These are phyloP conservation scores for Drosophila asahinai DNA, from an alignment of 1,140 invertebrate species.

Conservation along the genomic window DNA sequence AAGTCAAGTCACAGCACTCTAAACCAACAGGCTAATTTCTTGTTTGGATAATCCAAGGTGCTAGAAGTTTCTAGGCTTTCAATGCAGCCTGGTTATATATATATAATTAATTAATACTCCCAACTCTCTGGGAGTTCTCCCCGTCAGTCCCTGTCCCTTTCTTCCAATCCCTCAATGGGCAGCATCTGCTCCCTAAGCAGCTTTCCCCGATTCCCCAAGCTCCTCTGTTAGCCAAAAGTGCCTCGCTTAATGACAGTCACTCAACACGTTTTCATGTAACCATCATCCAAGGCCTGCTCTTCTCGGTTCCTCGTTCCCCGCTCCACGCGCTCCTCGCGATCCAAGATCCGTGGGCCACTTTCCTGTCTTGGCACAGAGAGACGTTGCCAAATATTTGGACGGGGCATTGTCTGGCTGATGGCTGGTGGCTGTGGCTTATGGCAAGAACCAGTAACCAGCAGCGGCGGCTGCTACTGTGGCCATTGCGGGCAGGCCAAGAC, in stretches of 20 bases:
- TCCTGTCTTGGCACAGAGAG: constrained; percentile 51
- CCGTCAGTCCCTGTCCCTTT: not conserved
- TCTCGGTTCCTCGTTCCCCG: constrained; percentile 3
- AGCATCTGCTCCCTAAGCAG: constrained; percentile 6
- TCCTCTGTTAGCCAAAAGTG: constrained; percentile 6
- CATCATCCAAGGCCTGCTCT: constrained; percentile 37
- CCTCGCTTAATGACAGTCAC: constrained; percentile 29
- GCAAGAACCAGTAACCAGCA: constrained; percentile 69
- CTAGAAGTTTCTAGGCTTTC: not conserved
- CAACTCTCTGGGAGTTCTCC: not conserved
- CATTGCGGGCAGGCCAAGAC: constrained; percentile 23
- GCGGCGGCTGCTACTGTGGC: constrained; percentile 22
- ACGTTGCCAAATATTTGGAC: constrained; percentile 74
- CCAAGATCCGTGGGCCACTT: constrained; percentile 35
- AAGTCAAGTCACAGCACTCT: not conserved
- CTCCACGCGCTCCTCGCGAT: constrained; percentile 21
- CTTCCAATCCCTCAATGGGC: not conserved
- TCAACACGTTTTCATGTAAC: constrained; percentile 49
- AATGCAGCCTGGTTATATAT: not conserved
- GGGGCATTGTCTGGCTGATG: constrained; percentile 29
- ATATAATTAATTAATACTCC: not conserved
- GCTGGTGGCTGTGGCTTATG: constrained; percentile 34
- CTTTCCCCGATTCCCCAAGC: constrained; percentile 35
- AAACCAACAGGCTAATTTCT: not conserved
- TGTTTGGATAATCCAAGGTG: not conserved